A percentile compares a stretch with the other conserved stretches of the same genome.
These are phyloP conservation scores for Saturnia japonica DNA, from an alignment of 2,888 invertebrate species.

Conservation along the genomic window DNA sequence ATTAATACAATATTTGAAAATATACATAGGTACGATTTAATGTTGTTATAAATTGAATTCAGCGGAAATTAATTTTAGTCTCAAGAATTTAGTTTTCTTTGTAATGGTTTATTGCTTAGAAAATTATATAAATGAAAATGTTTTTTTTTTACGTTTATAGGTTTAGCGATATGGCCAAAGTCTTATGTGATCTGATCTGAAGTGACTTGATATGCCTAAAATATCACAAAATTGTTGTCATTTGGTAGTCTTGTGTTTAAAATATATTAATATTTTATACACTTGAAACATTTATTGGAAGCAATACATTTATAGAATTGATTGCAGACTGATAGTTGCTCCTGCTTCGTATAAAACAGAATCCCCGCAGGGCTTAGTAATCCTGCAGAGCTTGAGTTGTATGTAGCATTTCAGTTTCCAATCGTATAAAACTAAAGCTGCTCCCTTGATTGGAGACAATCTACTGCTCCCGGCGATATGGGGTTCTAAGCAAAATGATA, in stretches of 20 bases:
- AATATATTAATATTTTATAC: not conserved
- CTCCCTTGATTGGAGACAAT: slow-evolving; percentile 69
- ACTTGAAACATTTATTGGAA: slow-evolving; percentile 5
- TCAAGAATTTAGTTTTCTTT: not conserved
- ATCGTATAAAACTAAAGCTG: slow-evolving; percentile 70
- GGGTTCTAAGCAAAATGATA: slow-evolving; percentile 33
- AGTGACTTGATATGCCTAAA: no score
- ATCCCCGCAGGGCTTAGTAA: slow-evolving; percentile 50
- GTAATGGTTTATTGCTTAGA: not conserved
- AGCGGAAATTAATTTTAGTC: not conserved
- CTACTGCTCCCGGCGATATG: slow-evolving; percentile 54
- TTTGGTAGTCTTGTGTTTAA: no score
- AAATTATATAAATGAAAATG: no score
- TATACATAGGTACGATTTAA: no score
- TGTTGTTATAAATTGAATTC: not conserved
- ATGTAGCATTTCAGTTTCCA: slow-evolving; percentile 61
- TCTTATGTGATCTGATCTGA: no score
- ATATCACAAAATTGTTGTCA: no score
- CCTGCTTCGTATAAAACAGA: slow-evolving; percentile 57
- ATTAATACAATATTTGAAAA: not conserved
- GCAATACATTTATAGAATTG: slow-evolving; percentile 16
- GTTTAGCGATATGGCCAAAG: no score
- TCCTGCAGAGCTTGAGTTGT: slow-evolving; percentile 47
- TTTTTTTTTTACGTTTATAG: no score
- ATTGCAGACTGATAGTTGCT: slow-evolving; percentile 50